A percentile compares a stretch with the other conserved stretches of the same genome.
phyloP scores from a whole-genome alignment of 1,140 invertebrate species.

The Macrostomum lignano region DNA sequence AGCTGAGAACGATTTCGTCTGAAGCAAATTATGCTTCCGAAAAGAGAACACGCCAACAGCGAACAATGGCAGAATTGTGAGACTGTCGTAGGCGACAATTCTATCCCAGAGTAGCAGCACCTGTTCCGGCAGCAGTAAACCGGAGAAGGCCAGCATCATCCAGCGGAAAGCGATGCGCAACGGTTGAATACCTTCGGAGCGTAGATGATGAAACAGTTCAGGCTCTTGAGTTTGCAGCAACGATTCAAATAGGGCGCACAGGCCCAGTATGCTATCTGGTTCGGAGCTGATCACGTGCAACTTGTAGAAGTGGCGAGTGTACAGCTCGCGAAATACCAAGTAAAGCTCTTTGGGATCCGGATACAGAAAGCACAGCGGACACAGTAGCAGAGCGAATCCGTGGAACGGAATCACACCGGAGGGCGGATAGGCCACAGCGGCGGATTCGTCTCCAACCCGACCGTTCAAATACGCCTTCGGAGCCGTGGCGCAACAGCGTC shows the following conservation, averaged over 20 bases:
- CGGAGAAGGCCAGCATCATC: constrained; percentile 73
- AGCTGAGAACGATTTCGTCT: too few relatives aligned
- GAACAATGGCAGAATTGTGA: constrained; percentile 56
- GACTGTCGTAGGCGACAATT: constrained; percentile 58
- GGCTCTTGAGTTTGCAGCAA: constrained; percentile 65
- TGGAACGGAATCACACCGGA: constrained; percentile 80
- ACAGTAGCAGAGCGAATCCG: constrained; percentile 88
- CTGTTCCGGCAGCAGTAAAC: constrained; percentile 63
- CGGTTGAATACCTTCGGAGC: constrained; percentile 57
- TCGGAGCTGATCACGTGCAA: constrained; percentile 65
- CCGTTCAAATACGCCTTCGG: too few relatives aligned
- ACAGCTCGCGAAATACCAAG: constrained; percentile 61
- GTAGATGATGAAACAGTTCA: constrained; percentile 58
- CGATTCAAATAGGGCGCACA: constrained; percentile 48
- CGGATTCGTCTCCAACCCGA: too few relatives aligned
- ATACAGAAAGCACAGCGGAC: constrained; percentile 70
- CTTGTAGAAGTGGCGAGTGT: constrained; percentile 59
- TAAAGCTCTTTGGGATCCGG: constrained; percentile 58
- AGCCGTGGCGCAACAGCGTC: too few relatives aligned
- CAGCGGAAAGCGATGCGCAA: constrained; percentile 73
- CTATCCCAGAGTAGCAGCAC: constrained; percentile 65
- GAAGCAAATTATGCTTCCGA: too few relatives aligned
- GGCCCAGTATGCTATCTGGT: constrained; percentile 33
- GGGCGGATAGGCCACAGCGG: constrained; percentile 51
- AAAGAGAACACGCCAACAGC: too few relatives aligned